These are phyloP conservation scores for Eolophus roseicapilla DNA, from an alignment of 2,113 vertebrate species.

Conservation along the genomic window DNA sequence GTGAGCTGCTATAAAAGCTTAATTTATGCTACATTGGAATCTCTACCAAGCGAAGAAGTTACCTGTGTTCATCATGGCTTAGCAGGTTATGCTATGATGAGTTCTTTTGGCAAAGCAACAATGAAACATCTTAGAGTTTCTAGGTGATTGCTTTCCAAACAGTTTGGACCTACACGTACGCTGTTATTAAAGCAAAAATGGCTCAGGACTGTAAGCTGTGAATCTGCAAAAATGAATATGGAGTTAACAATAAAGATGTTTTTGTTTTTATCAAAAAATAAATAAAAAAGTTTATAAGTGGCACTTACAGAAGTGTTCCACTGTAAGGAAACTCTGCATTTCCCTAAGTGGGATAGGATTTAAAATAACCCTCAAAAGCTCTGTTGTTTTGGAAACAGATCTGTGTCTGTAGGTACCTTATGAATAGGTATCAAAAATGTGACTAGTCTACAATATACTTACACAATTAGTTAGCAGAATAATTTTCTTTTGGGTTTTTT, in stretches of 20 bases:
- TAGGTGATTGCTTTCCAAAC: not conserved
- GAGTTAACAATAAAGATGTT: not conserved
- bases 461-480: no score
- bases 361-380: not conserved
- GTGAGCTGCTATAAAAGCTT: not conserved
- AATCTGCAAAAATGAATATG: not conserved
- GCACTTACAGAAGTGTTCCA: not conserved
- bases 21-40: not conserved
- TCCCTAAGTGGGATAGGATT: not conserved
- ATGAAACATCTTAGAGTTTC: not conserved
- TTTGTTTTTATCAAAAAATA: not conserved
- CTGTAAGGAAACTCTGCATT: not conserved
- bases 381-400: not conserved
- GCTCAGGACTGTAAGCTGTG: not conserved
- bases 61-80: not conserved
- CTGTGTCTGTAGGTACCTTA: not conserved
- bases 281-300: not conserved
- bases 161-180: not conserved
- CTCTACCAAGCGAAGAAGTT: not conserved
- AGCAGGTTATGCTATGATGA: not conserved
- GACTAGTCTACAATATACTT: not conserved
- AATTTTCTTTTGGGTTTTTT: not conserved
- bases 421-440: not conserved
- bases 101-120: not conserved
- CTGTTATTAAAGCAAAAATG: not conserved